These are phyloP conservation scores for Parnassius glacialis DNA, from an alignment of 2,888 invertebrate genomes.

Conservation along the genomic window DNA sequence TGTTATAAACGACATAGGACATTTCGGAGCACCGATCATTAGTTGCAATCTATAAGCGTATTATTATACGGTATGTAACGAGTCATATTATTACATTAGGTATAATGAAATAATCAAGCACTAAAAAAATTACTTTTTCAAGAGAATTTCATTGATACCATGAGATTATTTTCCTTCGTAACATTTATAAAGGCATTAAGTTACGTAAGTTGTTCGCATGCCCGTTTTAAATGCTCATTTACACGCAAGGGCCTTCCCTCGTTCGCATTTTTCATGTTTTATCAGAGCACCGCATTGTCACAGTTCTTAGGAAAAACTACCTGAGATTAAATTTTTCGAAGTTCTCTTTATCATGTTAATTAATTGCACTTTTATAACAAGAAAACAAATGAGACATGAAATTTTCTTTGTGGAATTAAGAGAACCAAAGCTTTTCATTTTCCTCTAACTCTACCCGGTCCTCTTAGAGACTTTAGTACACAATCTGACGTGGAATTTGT, in stretches of 20 bases:
- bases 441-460: constrained; percentile 17
- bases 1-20: constrained; percentile 1
- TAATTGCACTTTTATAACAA: constrained; percentile 21
- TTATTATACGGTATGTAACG: not conserved
- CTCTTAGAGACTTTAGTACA: constrained; percentile 19
- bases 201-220: constrained; percentile 26
- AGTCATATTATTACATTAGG: not conserved
- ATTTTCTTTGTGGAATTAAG: constrained; percentile 27
- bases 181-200: constrained; percentile 28
- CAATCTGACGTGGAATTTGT: constrained; percentile 24
- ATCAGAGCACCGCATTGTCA: constrained; percentile 25
- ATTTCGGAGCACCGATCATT: constrained; percentile 5
- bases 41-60: constrained; percentile 1
- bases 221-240: constrained; percentile 27
- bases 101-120: no score
- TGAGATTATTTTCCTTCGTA: constrained; percentile 21
- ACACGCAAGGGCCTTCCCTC: constrained; percentile 27
- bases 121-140: not conserved
- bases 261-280: constrained; percentile 28
- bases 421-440: constrained; percentile 17
- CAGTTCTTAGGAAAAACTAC: constrained; percentile 23
- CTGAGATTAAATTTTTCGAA: constrained; percentile 24
- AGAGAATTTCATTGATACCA: constrained; percentile 20
- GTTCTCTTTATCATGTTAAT: constrained; percentile 22
- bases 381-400: constrained; percentile 17